These are phyloP conservation scores for Chloropsis hardwickii DNA, from an alignment of 2,113 vertebrate genomes.

Conservation along the genomic window DNA sequence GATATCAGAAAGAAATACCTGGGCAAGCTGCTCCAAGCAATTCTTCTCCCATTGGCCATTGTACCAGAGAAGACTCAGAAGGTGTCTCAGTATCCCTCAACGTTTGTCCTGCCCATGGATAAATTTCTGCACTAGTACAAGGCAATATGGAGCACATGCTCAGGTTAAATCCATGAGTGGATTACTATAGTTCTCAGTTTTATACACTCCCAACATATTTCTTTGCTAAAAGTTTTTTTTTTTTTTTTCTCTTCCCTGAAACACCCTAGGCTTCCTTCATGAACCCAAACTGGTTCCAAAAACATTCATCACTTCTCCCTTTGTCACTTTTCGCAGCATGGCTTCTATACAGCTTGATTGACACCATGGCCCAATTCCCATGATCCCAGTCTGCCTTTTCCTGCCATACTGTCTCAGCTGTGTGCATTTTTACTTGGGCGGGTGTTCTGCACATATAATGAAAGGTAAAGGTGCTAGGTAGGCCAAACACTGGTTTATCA, in stretches of 20 bases:
- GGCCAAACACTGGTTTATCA: neutral
- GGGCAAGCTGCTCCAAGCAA: neutral
- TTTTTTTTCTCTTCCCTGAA: neutral
- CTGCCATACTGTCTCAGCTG: neutral
- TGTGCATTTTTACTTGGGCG: neutral
- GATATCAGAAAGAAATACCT: neutral
- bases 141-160: neutral
- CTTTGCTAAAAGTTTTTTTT: neutral
- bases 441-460: neutral
- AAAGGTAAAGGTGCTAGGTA: neutral
- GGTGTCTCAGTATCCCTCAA: neutral
- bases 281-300: neutral
- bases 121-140: neutral
- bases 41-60: neutral
- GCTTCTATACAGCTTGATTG: neutral
- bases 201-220: neutral
- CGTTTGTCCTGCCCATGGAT: fast-evolving
- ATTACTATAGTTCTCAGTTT: neutral
- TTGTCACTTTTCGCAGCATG: neutral
- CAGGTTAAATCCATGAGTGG: neutral
- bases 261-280: neutral
- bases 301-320: fast-evolving
- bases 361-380: neutral
- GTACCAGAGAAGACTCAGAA: neutral
- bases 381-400: neutral